Evolutionary conservation across 2,888 invertebrate species (phyloP).

Genomic region (Baronia brevicornis): DNA sequence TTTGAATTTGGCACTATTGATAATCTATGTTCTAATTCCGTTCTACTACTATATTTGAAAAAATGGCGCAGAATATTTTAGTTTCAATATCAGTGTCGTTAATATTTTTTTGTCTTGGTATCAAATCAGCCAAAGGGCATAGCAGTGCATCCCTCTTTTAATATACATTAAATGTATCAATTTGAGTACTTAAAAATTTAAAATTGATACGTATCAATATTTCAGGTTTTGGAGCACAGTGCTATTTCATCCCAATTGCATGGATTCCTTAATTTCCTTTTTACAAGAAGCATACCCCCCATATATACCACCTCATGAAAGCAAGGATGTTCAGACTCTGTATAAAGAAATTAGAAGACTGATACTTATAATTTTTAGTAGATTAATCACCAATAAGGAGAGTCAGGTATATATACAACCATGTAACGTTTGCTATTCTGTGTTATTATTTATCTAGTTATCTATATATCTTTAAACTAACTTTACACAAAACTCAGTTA

Average conservation of each 20-base stretch:
- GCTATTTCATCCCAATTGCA: conserved; percentile 78
- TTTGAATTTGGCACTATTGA: too few relatives aligned
- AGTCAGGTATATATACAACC: conserved; percentile 76
- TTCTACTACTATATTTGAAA: too few relatives aligned
- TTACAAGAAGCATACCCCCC: conserved; percentile 83
- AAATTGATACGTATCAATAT: conserved; percentile 12
- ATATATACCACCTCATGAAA: conserved; percentile 72
- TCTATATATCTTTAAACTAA: conserved; percentile 2
- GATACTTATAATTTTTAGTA: conserved; percentile 82
- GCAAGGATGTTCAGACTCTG: conserved; percentile 50
- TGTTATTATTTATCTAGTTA: too few relatives aligned
- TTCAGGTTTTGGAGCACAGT: conserved; percentile 83
- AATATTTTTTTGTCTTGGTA: too few relatives aligned
- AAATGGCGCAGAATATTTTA: too few relatives aligned
- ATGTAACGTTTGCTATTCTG: too few relatives aligned
- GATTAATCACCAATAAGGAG: conserved; percentile 87
- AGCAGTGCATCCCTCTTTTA: too few relatives aligned
- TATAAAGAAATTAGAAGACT: conserved; percentile 77
- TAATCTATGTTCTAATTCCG: too few relatives aligned
- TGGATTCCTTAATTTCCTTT: conserved; percentile 81
- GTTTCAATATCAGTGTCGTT: too few relatives aligned
- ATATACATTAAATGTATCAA: too few relatives aligned
- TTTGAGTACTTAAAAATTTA: background rate
- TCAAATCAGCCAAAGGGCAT: too few relatives aligned
- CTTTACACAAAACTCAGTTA: too few relatives aligned